Evolutionary conservation across 1,140 invertebrate species (phyloP).

Genomic region (Nebria ingens): DNA sequence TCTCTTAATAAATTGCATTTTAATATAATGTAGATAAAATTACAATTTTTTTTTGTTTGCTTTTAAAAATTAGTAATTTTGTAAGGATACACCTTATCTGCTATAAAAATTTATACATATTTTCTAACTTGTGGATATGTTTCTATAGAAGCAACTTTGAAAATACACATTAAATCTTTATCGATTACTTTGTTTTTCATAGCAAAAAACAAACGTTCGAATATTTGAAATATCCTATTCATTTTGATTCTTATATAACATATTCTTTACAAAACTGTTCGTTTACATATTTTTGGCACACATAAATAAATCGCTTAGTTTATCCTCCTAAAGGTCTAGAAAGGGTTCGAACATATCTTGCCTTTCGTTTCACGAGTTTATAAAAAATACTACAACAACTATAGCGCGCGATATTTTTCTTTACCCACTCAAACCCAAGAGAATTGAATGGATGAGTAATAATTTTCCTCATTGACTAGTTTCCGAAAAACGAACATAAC

Average conservation of each 20-base stretch:
- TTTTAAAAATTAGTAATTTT: not conserved
- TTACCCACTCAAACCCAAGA: too few species aligned
- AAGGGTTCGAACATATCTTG: too few species aligned
- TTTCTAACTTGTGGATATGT: slow-evolving; percentile 2
- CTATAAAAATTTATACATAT: slow-evolving; percentile 7
- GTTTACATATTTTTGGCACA: slow-evolving; percentile 4
- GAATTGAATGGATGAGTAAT: too few species aligned
- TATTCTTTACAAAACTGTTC: not conserved
- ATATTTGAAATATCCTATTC: too few species aligned
- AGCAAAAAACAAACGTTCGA: not conserved
- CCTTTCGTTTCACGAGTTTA: not conserved
- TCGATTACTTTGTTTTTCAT: not conserved
- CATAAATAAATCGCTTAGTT: not conserved
- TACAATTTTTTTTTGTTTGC: not conserved
- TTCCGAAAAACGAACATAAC: too few species aligned
- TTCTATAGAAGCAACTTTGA: slow-evolving; percentile 8
- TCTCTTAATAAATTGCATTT: not conserved
- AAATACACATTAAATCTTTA: slow-evolving; percentile 5
- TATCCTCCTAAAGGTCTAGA: too few species aligned
- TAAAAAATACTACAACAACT: slow-evolving; percentile 8
- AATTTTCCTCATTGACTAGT: too few species aligned
- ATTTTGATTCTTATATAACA: not conserved
- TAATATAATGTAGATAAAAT: too few species aligned
- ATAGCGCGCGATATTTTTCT: too few species aligned
- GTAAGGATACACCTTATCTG: slow-evolving; percentile 1